These are phyloP conservation scores for Mustelus asterias DNA, from an alignment of 2,113 vertebrate species.

Conservation along the genomic window DNA sequence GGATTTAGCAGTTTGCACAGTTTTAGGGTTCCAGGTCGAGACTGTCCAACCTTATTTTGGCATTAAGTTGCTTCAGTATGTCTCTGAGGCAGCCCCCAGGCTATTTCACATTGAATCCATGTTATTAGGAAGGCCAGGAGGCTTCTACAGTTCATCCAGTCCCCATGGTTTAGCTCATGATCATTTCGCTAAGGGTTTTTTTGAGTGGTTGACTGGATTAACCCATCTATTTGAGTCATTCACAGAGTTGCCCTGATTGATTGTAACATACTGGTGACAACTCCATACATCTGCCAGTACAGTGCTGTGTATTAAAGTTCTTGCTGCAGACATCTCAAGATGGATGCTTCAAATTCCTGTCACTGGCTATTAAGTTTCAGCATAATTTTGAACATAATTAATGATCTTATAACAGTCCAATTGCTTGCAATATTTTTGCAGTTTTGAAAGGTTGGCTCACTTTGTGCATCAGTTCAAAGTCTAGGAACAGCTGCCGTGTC, in stretches of 20 bases:
- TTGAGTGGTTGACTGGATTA: neutral
- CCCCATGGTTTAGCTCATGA: neutral
- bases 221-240: neutral
- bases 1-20: neutral
- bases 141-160: neutral
- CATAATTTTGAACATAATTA: neutral
- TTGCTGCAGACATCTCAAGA: neutral
- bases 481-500: neutral
- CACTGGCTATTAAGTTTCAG: neutral
- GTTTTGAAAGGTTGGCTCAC: neutral
- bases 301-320: neutral
- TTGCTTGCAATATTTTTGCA: neutral
- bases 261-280: neutral
- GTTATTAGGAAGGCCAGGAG: neutral
- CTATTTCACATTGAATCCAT: neutral
- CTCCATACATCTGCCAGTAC: neutral
- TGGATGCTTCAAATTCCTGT: neutral
- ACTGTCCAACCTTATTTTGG: neutral
- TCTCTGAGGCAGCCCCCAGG: neutral
- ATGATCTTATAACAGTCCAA: neutral
- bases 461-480: neutral
- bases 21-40: neutral
- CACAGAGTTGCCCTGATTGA: neutral
- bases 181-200: neutral
- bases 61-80: neutral